Base-by-base conservation (phyloP, 2,113 vertebrate species). In the Petrocephalus zakoni region DNA sequence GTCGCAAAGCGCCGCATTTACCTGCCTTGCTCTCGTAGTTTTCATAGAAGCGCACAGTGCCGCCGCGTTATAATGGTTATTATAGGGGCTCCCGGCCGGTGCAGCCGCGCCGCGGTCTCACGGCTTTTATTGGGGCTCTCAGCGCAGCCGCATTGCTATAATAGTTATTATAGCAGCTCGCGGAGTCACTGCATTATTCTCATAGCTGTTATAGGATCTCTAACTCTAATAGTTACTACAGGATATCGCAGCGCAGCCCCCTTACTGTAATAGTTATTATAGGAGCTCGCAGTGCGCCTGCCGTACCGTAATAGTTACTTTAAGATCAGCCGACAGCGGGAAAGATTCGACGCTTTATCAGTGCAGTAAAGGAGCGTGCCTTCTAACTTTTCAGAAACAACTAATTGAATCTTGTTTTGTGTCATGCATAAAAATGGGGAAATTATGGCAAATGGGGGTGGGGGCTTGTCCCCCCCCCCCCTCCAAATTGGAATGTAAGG, bases 1-100 rank as follows among this genome's bases (percentile, higher is more conserved):
- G 95, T 95, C 95, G 94, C 46, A 81, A 19, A 21, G 29, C 84
- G 10, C 25, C 55, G 8, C 52, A 22, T 61, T 61, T 61, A 87
- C 52, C 46, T 15, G 52, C 83, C 29, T 56, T 85, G 56, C 46
- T 83, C 22, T 53, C 78, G 21, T 78, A 53, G 53, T 49, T 87
- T 72, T 81, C 53, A 88, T 51, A 89, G 90, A 89, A 86, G 53
- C 85, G 1, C 58, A 64, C 58, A 42, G 17, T 37, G 34, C 37
- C 13, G 72, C 72, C 13, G 68, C 29, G n/a, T 75, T 29, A 5
- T 82, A 22, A 46, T 22, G 47, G 34, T 82, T 82, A 82, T 82
- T 82, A 46, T 75, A 37, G 29, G 78, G 47, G 46, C 81, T 81
- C 75, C 2, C 37, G 9, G 42, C 2, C 37, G 9, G 42, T 37